Evolutionary conservation across 1,140 invertebrate species (phyloP).

Genomic region (Olivierus martensii): DNA sequence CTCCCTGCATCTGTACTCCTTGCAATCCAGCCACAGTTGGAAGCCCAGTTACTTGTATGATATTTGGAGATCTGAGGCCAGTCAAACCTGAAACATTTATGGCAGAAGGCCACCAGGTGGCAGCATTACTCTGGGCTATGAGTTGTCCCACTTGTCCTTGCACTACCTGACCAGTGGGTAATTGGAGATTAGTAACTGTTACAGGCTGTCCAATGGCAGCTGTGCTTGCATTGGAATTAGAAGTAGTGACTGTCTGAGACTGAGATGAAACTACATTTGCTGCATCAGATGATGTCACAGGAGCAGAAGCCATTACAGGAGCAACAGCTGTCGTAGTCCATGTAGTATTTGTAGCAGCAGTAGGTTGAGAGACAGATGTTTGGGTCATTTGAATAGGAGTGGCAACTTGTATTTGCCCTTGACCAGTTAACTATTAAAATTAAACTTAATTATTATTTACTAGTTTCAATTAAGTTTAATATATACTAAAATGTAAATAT

Average conservation of each 20-base stretch:
- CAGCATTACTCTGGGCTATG: slow-evolving; percentile 5
- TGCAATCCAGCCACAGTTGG: slow-evolving; percentile 21
- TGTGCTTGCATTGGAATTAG: not conserved
- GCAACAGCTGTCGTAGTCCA: slow-evolving; percentile 52
- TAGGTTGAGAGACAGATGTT: slow-evolving; percentile 42
- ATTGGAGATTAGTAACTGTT: slow-evolving; percentile 24
- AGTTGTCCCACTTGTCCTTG: slow-evolving; percentile 21
- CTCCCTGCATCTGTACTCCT: slow-evolving; percentile 28
- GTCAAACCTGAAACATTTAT: slow-evolving; percentile 17
- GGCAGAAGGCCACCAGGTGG: slow-evolving; percentile 17
- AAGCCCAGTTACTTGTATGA: slow-evolving; percentile 22
- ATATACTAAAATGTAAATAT: too few relatives aligned
- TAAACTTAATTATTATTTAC: too few relatives aligned
- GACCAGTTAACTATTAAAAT: slow-evolving; percentile 9
- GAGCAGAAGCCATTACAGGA: slow-evolving; percentile 43
- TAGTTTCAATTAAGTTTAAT: too few relatives aligned
- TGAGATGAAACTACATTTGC: slow-evolving; percentile 28
- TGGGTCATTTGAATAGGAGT: slow-evolving; percentile 38
- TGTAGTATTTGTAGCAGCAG: slow-evolving; percentile 23
- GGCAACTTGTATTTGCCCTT: slow-evolving; percentile 33
- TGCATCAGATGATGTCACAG: not conserved
- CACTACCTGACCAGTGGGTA: slow-evolving; percentile 26
- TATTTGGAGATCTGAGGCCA: slow-evolving; percentile 20
- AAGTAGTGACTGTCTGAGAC: slow-evolving; percentile 56
- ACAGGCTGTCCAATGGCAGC: slow-evolving; percentile 36